Evolutionary conservation across 2,797 vertebrate genomes (phyloP).

Genomic region (Spatula versicolor): DNA sequence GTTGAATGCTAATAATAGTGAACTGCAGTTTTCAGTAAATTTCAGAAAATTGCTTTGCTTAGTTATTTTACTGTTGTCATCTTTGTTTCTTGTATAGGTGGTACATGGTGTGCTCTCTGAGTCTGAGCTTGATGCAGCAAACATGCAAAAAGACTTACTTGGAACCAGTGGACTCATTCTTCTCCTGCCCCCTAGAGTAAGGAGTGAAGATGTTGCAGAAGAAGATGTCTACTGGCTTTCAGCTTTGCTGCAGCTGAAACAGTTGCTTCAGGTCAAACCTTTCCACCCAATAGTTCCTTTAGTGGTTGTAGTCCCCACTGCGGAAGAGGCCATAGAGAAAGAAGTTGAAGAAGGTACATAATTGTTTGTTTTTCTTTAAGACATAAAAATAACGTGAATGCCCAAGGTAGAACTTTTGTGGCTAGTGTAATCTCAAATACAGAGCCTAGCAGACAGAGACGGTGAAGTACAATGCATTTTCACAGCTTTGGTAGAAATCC

Average conservation of each 20-base stretch:
- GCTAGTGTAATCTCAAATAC: neutral
- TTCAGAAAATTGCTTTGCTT: neutral
- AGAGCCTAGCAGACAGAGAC: neutral
- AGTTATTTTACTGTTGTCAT: neutral
- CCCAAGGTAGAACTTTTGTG: accelerated
- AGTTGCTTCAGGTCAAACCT: slow-evolving; percentile 88
- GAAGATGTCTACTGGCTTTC: slow-evolving; percentile 89
- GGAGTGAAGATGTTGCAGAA: slow-evolving; percentile 71
- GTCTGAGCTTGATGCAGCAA: slow-evolving; percentile 77
- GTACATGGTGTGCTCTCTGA: slow-evolving; percentile 82
- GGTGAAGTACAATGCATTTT: neutral
- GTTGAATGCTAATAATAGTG: neutral
- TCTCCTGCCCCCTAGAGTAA: slow-evolving; percentile 82
- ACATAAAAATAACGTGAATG: neutral
- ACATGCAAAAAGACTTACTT: slow-evolving; percentile 85
- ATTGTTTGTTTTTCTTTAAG: neutral
- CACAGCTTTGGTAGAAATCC: neutral
- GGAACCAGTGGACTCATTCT: slow-evolving; percentile 88
- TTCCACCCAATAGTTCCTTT: slow-evolving; percentile 87
- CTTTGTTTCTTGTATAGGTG: slow-evolving; percentile 73
- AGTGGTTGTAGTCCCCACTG: slow-evolving; percentile 83
- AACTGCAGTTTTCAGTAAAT: neutral
- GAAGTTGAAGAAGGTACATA: slow-evolving; percentile 85
- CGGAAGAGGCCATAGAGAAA: slow-evolving; percentile 27
- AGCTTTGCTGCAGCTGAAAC: slow-evolving; percentile 90